phyloP scores from a whole-genome alignment of 2,797 vertebrate genomes.

The Scolopax bukidnonensis region DNA sequence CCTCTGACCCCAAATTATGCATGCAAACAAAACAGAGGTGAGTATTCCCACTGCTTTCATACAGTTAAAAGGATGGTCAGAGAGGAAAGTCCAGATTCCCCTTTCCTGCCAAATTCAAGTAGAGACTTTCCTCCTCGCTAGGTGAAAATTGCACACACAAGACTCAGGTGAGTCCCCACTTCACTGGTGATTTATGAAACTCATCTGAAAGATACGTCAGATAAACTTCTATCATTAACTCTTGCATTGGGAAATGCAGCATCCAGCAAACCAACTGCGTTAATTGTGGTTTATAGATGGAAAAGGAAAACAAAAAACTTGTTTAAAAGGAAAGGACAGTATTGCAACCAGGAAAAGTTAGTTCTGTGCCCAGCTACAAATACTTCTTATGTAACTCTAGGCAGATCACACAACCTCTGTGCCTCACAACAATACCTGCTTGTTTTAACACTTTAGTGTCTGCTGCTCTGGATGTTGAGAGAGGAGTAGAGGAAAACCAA shows the following conservation, averaged over 20 bases:
- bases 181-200: not conserved
- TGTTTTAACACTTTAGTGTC: not conserved
- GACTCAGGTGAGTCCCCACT: not conserved
- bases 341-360: not conserved
- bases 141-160: not conserved
- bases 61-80: too few relatives aligned
- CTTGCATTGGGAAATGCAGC: not conserved
- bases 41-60: not conserved
- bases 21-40: not conserved
- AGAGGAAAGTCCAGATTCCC: not conserved
- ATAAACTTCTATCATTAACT: not conserved
- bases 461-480: not conserved
- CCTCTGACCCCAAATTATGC: not conserved
- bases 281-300: not conserved
- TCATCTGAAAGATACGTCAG: not conserved
- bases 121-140: not conserved
- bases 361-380: not conserved
- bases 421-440: not conserved
- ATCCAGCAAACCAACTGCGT: not conserved
- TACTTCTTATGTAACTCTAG: not conserved
- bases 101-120: not conserved
- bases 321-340: not conserved
- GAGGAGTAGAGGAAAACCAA: not conserved
- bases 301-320: not conserved
- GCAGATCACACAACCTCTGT: not conserved